Evolutionary conservation across 1,140 invertebrate species (phyloP).

Genomic region (Phthorimaea operculella): DNA sequence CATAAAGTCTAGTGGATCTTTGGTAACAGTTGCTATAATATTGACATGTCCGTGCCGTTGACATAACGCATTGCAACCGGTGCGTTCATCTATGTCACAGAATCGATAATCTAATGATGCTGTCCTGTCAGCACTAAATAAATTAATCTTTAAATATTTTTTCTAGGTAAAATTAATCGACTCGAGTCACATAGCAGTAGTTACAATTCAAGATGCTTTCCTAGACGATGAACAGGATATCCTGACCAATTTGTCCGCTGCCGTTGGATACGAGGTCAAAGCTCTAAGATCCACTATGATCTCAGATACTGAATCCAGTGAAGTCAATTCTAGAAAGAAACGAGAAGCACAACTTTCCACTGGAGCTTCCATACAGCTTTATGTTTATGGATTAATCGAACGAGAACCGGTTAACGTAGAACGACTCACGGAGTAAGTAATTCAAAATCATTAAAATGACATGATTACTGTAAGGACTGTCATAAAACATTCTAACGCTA

Average conservation of each 20-base stretch:
- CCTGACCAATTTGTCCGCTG: conserved; percentile 27
- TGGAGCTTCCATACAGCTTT: conserved; percentile 40
- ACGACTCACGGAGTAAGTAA: conserved; percentile 23
- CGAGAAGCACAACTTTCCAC: conserved; percentile 10
- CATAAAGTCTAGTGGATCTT: too few species aligned
- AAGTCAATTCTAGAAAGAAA: conserved; percentile 16
- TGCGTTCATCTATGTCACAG: background rate
- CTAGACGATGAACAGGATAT: conserved; percentile 41
- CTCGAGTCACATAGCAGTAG: conserved; percentile 38
- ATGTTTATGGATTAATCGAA: conserved; percentile 47
- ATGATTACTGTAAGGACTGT: background rate
- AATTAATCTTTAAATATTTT: background rate
- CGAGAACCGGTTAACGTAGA: conserved; percentile 36
- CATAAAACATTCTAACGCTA: conserved; percentile 3
- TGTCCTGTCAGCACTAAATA: background rate
- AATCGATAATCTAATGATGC: too few species aligned
- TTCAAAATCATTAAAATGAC: background rate
- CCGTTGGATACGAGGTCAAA: conserved; percentile 47
- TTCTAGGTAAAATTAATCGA: conserved; percentile 50
- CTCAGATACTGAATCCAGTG: conserved; percentile 21
- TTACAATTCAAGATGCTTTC: conserved; percentile 43
- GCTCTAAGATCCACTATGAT: conserved; percentile 36
- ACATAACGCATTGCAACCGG: background rate
- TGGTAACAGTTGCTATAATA: too few species aligned
- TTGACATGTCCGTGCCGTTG: background rate